Base-by-base conservation (phyloP, 2,888 invertebrate species). In the Eupeodes latifasciatus region DNA sequence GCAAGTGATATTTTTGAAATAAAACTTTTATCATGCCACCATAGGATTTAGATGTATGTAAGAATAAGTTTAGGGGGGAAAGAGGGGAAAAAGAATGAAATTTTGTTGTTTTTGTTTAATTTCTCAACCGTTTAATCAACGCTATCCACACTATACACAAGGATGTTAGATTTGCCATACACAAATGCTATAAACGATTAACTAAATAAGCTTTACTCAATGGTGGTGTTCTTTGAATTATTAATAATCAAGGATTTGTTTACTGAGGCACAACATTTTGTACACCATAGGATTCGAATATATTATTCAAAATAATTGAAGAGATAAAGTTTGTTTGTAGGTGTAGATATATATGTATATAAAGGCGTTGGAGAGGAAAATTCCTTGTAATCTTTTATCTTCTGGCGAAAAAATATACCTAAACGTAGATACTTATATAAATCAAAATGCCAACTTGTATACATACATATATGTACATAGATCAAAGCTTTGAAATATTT, bases 1-100 rank as follows among this genome's bases (percentile, higher is more conserved):
- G 72, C 59, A 72, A 72, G 59, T 72, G 71, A 71, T 71, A 71
- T 57, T 69, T 69, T 69, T 11, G 34, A 55, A 55, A 69, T 69
- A 55, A 72, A 72, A 57, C 57, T 72, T 72, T 59, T 27, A 36
- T 44, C 19, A 11, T 19, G 14, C 34, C 53, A 57, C 3, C n/a
- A 27, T 27, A 51, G 34, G n/a, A 36, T 34, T 34, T 0, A 5
- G 4, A 11, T 5, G 9, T 4, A 47, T 9, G 27, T 27, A 27
- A 27, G 27, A 27, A 27, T 27, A 27, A 49, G n/a, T n/a, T 16
- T 3, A 14, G 47, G 10, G n/a, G 34, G 40, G 4, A 16, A 34
- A 10, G 14, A 5, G 11, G 44, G 40, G 4, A 9, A 34, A 10
- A 36, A 7, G 4, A 11, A 34, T 3, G 5, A 9, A 7, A 4